Base-by-base conservation (phyloP, 2,797 vertebrate genomes). In the Sebastes nivosus region DNA sequence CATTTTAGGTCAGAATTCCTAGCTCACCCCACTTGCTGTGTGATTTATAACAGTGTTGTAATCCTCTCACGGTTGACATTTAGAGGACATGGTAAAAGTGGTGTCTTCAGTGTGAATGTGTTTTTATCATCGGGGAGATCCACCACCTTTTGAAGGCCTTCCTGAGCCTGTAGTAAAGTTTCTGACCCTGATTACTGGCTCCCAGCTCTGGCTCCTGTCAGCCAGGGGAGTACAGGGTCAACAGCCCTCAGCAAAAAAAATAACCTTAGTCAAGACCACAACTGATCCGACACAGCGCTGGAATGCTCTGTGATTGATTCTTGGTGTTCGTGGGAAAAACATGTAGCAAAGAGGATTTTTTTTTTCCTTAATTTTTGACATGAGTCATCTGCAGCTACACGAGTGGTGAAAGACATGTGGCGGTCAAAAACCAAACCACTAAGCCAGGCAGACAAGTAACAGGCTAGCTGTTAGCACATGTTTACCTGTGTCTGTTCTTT, bases 171-270 rank as follows among this genome's bases (percentile, higher is more conserved):
- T 75, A 88, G 89, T 94, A 90, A 95, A 94, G 92, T 90, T 88
- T 92, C 85, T 95, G 93, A 94, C 92, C 92, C 91, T 84, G 88
- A 90, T 94, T 94, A 93, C 88, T 84, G 79, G 72, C 89, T 92
- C 85, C 88, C 85, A 89, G 93, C 84, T 92, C 89, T 94, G 94
- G 87, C 88, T 93, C 90, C 91, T 90, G 86, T 94, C 93, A 92
- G 80, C 72, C 75, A 75, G 84, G 81, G 75, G 79, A 92, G 83
- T 61, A n/a, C 50, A 72, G 80, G 91, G 89, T 94, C 94, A 94
- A 86, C 83, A 90, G 91, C 90, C 91, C 67, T 86, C 64, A 92
- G 93, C 85, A 76, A 92, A 87, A 86, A 72, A 72, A 74, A 73
- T 8, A 77, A 79, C 73, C 61, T 64, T 61, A 88, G 80, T 76